A percentile compares a stretch with the other conserved stretches of the same genome.
Conservation (phyloP, 1,140 invertebrate genomes). For the Sweltsa coloradensis region DNA sequence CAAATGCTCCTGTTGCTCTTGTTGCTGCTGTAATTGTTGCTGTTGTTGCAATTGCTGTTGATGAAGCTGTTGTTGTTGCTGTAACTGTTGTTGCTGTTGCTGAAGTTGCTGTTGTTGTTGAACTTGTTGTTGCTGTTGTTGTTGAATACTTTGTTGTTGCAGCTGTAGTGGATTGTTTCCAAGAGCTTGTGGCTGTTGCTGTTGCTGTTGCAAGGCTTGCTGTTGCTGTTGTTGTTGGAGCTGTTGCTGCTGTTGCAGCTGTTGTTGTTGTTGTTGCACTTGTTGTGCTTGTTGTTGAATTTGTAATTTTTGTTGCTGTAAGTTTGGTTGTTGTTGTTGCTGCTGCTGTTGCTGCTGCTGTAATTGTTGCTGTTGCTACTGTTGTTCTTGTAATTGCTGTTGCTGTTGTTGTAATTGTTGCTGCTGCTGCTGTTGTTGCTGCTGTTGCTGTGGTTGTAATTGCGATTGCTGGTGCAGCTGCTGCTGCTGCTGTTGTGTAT, state of each 20-base stretch:
- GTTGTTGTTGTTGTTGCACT: conserved; percentile 18
- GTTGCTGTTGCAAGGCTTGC: conserved; percentile 31
- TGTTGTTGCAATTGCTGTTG: conserved; percentile 16
- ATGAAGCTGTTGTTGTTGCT: conserved; percentile 16
- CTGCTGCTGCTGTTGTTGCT: conserved; percentile 17
- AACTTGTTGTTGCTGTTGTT: conserved; percentile 10
- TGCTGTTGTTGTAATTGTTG: conserved; percentile 20
- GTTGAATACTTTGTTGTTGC: conserved; percentile 17
- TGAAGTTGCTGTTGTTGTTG: conserved; percentile 11
- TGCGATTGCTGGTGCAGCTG: conserved; percentile 21
- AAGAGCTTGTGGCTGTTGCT: conserved; percentile 18
- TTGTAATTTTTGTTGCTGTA: conserved; percentile 30
- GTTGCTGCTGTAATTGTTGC: conserved; percentile 14
- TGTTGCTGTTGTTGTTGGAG: conserved; percentile 28
- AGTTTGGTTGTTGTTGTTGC: conserved; percentile 26
- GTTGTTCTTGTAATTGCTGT: conserved; percentile 20
- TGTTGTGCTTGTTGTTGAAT: conserved; percentile 28
- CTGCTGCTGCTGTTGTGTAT: conserved; percentile 2
- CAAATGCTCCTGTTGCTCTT: conserved; percentile 17
- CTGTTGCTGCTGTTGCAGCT: conserved; percentile 23
- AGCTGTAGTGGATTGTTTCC: conserved; percentile 19
- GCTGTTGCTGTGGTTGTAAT: conserved; percentile 22
- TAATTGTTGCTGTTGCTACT: conserved; percentile 28
- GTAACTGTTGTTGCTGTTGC: conserved; percentile 19
- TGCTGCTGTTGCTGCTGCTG: conserved; percentile 26